Evolutionary conservation across 2,113 vertebrate species (phyloP), one percentile per base, ranked within the genome.

Genomic region (Gopherus evgoodei): DNA sequence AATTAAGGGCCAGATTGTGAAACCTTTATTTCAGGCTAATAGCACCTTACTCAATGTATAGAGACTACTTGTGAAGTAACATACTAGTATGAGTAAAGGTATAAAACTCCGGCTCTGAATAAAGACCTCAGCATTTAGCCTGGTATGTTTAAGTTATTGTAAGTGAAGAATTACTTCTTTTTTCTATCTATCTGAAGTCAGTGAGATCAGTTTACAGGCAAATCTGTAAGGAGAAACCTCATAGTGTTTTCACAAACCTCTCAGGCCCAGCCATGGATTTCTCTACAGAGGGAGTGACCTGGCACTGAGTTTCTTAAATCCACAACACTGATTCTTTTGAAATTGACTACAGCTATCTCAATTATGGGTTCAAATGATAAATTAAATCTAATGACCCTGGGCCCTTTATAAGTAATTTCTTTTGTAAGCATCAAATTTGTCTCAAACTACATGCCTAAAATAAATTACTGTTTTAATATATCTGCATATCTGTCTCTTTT

Each of bases 401-500:
- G 35, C 9, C 2, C 1, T 56, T 89, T 78, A 54, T 42, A 83
- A 6, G 31, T 1, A 88, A 84, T 91, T 91, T 91, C 44, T 86
- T 47, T 90, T 96, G 50, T 89, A 11, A 92, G 84, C 10, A 42
- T 53, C 81, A 0, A 25, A 53, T 90, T 91, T 84, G 35, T 87
- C 86, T 88, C 6, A 6, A 91, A 95, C 85, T 83, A 65, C 35
- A 42, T 49, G 44, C 62, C 54, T 88, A 83, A 87, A 94, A 90
- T 38, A 80, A 62, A 53, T 3, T 0, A 80, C 62, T 83, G 5
- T 3, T 0, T 93, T 16, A 93, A 87, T 86, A 65, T 52, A 81
- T 24, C n/a, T 91, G 42, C 49, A 4, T 94, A 91, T 92, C 89
- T 90, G 96, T 89, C 86, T 97, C 9, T 76, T 93, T 90, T 94